phyloP scores from a whole-genome alignment of 2,888 invertebrate species.

The Oscheius sp. region DNA sequence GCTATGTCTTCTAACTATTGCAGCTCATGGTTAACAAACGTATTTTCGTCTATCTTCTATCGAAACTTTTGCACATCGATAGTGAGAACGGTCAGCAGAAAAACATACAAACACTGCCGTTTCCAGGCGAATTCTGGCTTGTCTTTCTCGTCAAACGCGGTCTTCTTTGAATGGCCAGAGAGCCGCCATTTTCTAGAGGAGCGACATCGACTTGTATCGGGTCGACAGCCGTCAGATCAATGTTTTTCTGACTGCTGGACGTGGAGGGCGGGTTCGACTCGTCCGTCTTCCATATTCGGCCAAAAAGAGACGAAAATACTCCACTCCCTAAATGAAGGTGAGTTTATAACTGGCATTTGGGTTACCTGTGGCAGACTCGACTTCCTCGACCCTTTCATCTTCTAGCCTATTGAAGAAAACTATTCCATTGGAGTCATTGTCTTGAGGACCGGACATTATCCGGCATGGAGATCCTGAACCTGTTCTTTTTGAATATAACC shows the following conservation, averaged over 20 bases:
- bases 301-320: conserved; percentile 23
- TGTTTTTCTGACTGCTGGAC: conserved; percentile 8
- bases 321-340: not conserved
- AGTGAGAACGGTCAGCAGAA: not conserved
- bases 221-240: conserved; percentile 20
- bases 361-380: conserved; percentile 24
- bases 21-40: no score
- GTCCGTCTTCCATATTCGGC: conserved; percentile 22
- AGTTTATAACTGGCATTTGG: not conserved
- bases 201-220: not conserved
- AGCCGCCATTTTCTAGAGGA: conserved; percentile 11
- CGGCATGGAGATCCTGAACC: conserved; percentile 8
- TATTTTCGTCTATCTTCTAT: no score
- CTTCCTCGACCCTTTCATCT: conserved; percentile 16
- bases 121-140: conserved; percentile 17
- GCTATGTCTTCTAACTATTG: no score
- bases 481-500: not conserved
- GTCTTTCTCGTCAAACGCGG: conserved; percentile 4
- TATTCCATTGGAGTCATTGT: conserved; percentile 17
- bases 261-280: conserved; percentile 2
- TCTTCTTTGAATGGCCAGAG: not conserved
- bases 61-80: not conserved
- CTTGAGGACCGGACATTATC: conserved; percentile 10
- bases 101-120: not conserved
- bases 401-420: conserved; percentile 24